Percentiles rank a stretch among this genome's conserved stretches.
Evolutionary conservation across 2,113 vertebrate genomes (phyloP).

Genomic region (Myodes glareolus): DNA sequence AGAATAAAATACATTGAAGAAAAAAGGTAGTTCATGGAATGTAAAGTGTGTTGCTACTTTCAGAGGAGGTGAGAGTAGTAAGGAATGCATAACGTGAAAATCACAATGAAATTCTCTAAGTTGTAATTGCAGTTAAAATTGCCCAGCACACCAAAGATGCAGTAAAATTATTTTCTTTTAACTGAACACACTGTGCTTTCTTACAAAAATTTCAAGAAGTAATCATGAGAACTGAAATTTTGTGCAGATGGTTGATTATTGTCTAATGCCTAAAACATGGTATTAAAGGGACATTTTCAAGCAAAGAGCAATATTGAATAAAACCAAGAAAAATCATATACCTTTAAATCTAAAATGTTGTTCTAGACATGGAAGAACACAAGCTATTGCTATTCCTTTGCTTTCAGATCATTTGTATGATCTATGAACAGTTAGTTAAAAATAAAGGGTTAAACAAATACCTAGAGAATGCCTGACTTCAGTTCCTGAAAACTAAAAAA

Average conservation of each 20-base stretch:
- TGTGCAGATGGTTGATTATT: slow-evolving; percentile 49
- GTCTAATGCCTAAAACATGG: slow-evolving; percentile 30
- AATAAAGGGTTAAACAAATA: slow-evolving; percentile 56
- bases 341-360: slow-evolving; percentile 64
- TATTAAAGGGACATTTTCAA: slow-evolving; percentile 67
- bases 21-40: slow-evolving; percentile 9
- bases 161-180: slow-evolving; percentile 63
- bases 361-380: slow-evolving; percentile 50
- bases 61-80: background rate
- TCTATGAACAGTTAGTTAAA: slow-evolving; percentile 61
- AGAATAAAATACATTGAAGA: slow-evolving; percentile 46
- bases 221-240: slow-evolving; percentile 62
- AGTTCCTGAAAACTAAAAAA: slow-evolving; percentile 32
- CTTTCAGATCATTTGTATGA: slow-evolving; percentile 53
- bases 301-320: slow-evolving; percentile 33
- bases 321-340: slow-evolving; percentile 66
- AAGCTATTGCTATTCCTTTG: slow-evolving; percentile 46
- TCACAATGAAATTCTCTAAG: slow-evolving; percentile 24
- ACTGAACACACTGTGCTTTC: slow-evolving; percentile 46
- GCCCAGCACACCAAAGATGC: slow-evolving; percentile 10
- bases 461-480: slow-evolving; percentile 16
- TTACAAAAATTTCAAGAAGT: slow-evolving; percentile 57
- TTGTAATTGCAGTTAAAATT: slow-evolving; percentile 46
- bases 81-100: slow-evolving; percentile 44
- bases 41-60: slow-evolving; percentile 32